These are phyloP conservation scores for Bufo gargarizans DNA, from an alignment of 2,113 vertebrate genomes.

Conservation along the genomic window DNA sequence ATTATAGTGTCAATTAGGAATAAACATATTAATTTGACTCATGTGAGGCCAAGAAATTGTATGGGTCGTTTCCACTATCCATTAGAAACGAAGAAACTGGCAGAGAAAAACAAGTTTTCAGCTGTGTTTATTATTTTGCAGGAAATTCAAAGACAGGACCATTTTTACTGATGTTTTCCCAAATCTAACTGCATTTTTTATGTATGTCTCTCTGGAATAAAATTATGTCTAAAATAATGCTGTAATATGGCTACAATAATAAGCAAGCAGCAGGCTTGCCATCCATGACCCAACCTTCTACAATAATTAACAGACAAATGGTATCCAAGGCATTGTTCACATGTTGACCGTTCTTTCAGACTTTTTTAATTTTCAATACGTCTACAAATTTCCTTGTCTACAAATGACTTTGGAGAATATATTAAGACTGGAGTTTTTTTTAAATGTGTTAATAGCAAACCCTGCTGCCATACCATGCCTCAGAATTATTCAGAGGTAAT, in stretches of 20 bases:
- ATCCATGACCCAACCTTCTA: not conserved
- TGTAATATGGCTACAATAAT: conserved; percentile 4
- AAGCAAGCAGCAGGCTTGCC: conserved; percentile 22
- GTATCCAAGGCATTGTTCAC: not conserved
- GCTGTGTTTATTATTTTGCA: conserved; percentile 46
- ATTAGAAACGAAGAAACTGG: conserved; percentile 37
- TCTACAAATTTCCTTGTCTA: too few species aligned
- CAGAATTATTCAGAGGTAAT: too few species aligned
- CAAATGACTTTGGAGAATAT: too few species aligned
- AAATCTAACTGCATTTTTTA: conserved; percentile 25
- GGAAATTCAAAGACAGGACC: conserved; percentile 17
- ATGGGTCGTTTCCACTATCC: conserved; percentile 17
- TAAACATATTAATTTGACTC: not conserved
- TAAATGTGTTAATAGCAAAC: too few species aligned
- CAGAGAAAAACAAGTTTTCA: conserved; percentile 31
- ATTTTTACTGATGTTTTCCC: conserved; percentile 34
- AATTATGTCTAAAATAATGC: conserved; percentile 27
- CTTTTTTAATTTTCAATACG: not conserved
- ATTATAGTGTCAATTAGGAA: not conserved
- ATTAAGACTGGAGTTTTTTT: too few species aligned
- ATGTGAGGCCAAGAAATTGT: conserved; percentile 21
- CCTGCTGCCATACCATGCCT: too few species aligned
- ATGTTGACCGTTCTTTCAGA: not conserved
- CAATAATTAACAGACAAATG: not conserved
- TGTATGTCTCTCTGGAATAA: conserved; percentile 29